Base-by-base conservation (phyloP, 2,888 invertebrate species). In the Nudaria mundana region DNA sequence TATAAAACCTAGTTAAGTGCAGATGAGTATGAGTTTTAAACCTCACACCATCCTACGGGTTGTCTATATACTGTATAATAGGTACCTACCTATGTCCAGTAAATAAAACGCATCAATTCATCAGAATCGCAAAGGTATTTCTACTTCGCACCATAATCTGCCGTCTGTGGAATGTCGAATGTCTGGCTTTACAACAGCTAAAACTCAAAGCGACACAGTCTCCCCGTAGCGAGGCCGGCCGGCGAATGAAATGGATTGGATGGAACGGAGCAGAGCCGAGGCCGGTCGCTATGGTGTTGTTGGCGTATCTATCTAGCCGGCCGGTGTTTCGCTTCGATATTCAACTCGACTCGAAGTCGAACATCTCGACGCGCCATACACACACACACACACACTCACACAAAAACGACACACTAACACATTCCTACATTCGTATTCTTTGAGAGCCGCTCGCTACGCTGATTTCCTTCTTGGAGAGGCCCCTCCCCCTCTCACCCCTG, bases 91-190 rank as follows among this genome's bases (percentile, higher is more conserved):
- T n/a, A n/a, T 64, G 65, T 49, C 64, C 66, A 70, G 72, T 76
- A 76, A 81, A 78, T 77, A 80, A 79, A 72, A 51, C 46, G 39
- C 43, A 68, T 68, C 72, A 82, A 82, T 85, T 80, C 80, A 79
- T 84, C 80, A 76, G 74, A 76, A 79, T 66, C 70, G 73, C 73
- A 71, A 66, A 76, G 79, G 81, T 77, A 87, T 84, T 83, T 79
- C 66, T 72, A 76, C 76, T 81, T 85, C 80, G 82, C 83, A 78
- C 85, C 78, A 82, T 81, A 83, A 83, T 70, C 76, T 70, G 70
- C 65, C 61, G 71, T 46, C 73, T 66, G 47, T 62, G 86, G 86
- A 87, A 87, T 87, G 87, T 69, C 78, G 83, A 80, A 76, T 47
- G 76, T 76, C 84, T 70, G 73, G 79, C 73, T 76, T 56, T 73